These are phyloP conservation scores for Dryoscopus gambensis DNA, from an alignment of 2,113 vertebrate genomes.

Conservation along the genomic window DNA sequence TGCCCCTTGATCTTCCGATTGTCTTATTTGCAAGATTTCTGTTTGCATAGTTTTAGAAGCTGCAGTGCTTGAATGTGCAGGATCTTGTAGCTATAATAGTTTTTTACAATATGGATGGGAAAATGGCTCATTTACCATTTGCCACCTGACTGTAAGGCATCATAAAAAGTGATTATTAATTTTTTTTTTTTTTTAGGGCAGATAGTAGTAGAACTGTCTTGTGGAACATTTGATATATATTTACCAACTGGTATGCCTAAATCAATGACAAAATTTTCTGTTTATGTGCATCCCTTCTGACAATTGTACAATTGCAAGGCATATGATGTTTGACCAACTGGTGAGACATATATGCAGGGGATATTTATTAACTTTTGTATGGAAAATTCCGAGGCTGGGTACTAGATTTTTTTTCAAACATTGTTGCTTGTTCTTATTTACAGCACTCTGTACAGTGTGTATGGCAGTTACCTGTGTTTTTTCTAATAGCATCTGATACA, in stretches of 20 bases:
- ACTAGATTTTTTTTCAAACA: background rate
- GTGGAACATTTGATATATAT: background rate
- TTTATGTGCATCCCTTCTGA: background rate
- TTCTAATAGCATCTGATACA: background rate
- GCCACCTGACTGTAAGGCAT: background rate
- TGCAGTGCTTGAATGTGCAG: background rate
- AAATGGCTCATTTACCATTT: background rate
- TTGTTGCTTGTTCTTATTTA: background rate
- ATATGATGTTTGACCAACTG: background rate
- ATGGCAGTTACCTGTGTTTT: background rate
- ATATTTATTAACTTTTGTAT: background rate
- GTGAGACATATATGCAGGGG: background rate
- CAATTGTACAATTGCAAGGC: background rate
- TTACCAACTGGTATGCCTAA: background rate
- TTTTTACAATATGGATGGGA: background rate
- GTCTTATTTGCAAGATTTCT: background rate
- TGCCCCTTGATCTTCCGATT: background rate
- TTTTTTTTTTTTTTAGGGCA: background rate
- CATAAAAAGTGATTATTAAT: background rate
- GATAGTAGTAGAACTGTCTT: background rate
- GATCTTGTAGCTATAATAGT: background rate
- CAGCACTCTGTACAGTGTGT: background rate
- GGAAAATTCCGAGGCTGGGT: background rate
- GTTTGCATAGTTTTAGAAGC: background rate
- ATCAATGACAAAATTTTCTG: background rate